Evolutionary conservation across 2,113 vertebrate species (phyloP), one percentile per base, ranked within the genome.

Genomic region (Tylochromis polylepis): DNA sequence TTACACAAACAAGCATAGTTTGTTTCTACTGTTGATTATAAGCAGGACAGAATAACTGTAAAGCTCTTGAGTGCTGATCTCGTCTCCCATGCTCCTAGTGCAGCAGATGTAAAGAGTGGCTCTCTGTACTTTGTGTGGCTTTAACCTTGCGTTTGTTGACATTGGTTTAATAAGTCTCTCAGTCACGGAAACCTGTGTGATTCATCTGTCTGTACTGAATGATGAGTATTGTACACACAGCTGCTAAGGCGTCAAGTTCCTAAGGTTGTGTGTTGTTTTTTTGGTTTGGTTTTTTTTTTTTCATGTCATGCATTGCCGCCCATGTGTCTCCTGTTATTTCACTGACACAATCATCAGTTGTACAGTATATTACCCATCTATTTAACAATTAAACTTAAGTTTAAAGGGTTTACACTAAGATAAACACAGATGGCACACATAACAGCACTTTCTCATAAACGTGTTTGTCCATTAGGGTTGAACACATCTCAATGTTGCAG

Each of bases 111-210:
- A 38, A 70, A 58, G 56, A 75, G 46, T 29, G 27, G 24, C 22
- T 84, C 56, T 62, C 49, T 77, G 41, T 85, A 60, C 57, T 77
- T 67, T 79, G 41, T 53, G 57, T 41, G 11, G 14, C 49, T 81
- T 41, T 79, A 79, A 77, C 86, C 85, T 80, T 84, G 20, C 4
- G 15, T 82, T 80, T 93, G 81, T 93, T 91, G 86, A 82, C 82
- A 22, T 46, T 84, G 83, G 79, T 84, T 91, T 88, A 94, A 93
- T 94, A 62, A 93, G 86, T 92, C 81, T 86, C 87, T 59, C 78
- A 85, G 72, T 92, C 57, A 84, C 7, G 1, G 84, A 85, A 86
- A 49, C 86, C 79, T 14, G 2, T 60, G 38, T 84, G 85, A 93
- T 60, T 94, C 87, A 89, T 88, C 38, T 5, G 18, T 62, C 41